A percentile compares a stretch with the other conserved stretches of the same genome.
Conservation (phyloP, 2,888 invertebrate genomes). For the Empis livida region DNA sequence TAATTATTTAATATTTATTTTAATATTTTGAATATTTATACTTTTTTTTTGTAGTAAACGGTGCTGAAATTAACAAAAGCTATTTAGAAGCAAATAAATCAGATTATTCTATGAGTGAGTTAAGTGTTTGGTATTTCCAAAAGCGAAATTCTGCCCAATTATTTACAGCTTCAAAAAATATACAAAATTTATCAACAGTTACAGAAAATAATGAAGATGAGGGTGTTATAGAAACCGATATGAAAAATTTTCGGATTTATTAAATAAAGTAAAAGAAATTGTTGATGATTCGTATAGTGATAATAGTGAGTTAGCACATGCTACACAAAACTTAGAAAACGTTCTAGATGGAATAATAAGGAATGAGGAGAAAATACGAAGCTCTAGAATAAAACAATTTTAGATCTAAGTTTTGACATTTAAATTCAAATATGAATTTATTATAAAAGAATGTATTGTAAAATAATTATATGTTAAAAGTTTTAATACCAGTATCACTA, state of each 20-base stretch:
- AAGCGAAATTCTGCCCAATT: constrained; percentile 4
- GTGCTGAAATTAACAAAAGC: constrained; percentile 32
- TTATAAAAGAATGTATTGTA: too few relatives aligned
- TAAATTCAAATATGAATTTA: too few relatives aligned
- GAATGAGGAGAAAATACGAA: constrained; percentile 27
- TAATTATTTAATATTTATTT: neutral
- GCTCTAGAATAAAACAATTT: too few relatives aligned
- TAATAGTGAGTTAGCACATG: constrained; percentile 31
- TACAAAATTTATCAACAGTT: constrained; percentile 10
- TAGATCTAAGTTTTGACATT: too few relatives aligned
- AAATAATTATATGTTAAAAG: too few relatives aligned
- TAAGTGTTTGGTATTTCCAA: constrained; percentile 27
- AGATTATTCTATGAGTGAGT: constrained; percentile 30
- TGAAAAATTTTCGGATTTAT: constrained; percentile 30
- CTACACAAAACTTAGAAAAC: constrained; percentile 33
- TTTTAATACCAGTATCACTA: too few relatives aligned
- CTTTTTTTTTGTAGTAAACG: constrained; percentile 22
- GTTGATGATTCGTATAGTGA: constrained; percentile 33
- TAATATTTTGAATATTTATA: neutral
- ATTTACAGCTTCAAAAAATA: constrained; percentile 5
- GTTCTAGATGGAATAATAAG: constrained; percentile 32
- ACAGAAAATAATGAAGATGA: constrained; percentile 8
- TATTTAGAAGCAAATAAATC: constrained; percentile 35
- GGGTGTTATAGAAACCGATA: constrained; percentile 27
- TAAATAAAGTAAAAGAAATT: constrained; percentile 33